phyloP scores from a whole-genome alignment of 2,113 vertebrate genomes.

The Lynx canadensis region DNA sequence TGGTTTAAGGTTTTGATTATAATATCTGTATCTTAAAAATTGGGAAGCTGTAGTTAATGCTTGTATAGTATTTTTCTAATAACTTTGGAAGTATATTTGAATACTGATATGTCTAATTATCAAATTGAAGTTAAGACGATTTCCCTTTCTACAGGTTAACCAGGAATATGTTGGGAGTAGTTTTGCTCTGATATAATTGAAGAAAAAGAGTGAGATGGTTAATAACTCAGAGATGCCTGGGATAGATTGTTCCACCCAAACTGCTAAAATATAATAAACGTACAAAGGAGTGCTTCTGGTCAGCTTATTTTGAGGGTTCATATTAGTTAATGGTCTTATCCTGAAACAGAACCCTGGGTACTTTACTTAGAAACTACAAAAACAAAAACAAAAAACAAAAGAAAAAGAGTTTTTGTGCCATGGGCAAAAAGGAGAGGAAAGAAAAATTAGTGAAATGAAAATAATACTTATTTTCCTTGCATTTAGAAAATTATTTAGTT shows the following conservation, averaged over 20 bases:
- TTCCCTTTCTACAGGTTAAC: neutral
- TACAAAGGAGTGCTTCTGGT: neutral
- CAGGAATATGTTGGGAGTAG: neutral
- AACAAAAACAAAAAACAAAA: neutral
- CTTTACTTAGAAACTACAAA: neutral
- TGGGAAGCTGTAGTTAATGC: neutral
- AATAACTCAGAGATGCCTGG: neutral
- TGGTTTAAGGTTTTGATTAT: neutral
- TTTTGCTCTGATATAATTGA: neutral
- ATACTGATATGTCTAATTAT: neutral
- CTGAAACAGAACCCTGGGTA: neutral
- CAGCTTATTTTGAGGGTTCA: neutral
- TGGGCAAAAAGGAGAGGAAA: neutral
- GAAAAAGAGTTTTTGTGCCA: neutral
- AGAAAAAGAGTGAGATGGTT: neutral
- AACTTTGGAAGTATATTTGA: neutral
- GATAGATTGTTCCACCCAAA: neutral
- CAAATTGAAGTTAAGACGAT: neutral
- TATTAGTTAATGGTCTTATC: neutral
- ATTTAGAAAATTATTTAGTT: neutral
- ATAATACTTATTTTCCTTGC: neutral
- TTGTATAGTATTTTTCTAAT: neutral
- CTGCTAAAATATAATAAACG: neutral
- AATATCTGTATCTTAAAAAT: conserved; percentile 5
- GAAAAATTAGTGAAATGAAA: neutral